Evolutionary conservation across 2,888 invertebrate species (phyloP).

Genomic region (Drosophila mulleri): DNA sequence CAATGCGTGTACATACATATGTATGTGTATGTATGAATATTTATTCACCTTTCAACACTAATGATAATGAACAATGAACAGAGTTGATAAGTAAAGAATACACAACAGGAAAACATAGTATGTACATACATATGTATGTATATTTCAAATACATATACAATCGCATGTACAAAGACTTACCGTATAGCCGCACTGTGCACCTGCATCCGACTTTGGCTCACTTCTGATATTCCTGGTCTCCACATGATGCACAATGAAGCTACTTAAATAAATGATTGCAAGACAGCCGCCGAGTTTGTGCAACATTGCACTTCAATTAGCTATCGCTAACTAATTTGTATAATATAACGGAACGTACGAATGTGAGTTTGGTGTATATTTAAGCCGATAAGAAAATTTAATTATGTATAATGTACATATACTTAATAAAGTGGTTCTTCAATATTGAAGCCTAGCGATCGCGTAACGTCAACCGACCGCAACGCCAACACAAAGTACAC

Average conservation of each 20-base stretch:
- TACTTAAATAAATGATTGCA: conserved; percentile 34
- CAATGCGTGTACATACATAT: neutral
- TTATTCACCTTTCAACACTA: neutral
- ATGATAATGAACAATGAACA: conserved; percentile 18
- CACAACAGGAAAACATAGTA: conserved; percentile 3
- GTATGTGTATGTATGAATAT: neutral
- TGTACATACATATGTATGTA: neutral
- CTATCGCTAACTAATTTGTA: conserved; percentile 10
- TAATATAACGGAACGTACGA: neutral
- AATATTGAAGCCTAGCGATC: neutral
- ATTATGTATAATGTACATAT: conserved; percentile 17
- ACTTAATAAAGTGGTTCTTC: conserved; percentile 4
- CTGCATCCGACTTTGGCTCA: conserved; percentile 39
- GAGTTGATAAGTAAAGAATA: conserved; percentile 3
- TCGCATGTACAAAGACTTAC: conserved; percentile 59
- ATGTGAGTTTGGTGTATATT: conserved; percentile 6
- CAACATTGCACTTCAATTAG: conserved; percentile 45
- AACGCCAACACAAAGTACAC: conserved; percentile 31
- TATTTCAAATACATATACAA: neutral
- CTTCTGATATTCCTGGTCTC: conserved; percentile 50
- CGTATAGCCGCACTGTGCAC: conserved; percentile 75
- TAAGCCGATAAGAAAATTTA: conserved; percentile 46
- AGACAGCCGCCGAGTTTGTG: conserved; percentile 26
- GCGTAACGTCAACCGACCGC: conserved; percentile 29
- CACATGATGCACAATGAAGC: conserved; percentile 31